phyloP scores from a whole-genome alignment of 2,888 invertebrate species.

The Drosophila trichaetosa region DNA sequence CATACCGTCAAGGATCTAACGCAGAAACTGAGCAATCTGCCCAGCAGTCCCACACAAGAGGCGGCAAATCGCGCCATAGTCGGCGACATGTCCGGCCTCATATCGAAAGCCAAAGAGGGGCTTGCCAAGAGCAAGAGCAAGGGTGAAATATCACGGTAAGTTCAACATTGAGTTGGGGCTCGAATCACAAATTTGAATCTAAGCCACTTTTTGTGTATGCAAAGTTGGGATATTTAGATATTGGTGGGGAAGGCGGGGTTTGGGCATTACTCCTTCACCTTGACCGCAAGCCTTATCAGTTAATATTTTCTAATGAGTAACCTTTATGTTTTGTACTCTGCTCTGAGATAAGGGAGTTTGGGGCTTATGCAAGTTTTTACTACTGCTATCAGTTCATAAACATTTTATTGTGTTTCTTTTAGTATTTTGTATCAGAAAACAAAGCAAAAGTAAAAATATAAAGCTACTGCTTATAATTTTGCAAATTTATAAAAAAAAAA shows the following conservation, averaged over 20 bases:
- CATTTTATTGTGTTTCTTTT: not conserved
- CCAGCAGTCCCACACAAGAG: slow-evolving; percentile 86
- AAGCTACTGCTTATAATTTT: not conserved
- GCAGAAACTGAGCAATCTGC: slow-evolving; percentile 91
- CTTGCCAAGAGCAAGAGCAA: slow-evolving; percentile 94
- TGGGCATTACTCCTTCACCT: not conserved
- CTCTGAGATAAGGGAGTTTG: not conserved
- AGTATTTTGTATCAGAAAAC: not conserved
- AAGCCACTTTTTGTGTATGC: no score
- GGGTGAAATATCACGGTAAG: slow-evolving; percentile 86
- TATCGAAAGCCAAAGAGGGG: slow-evolving; percentile 97
- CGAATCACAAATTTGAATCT: no score
- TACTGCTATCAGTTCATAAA: not conserved
- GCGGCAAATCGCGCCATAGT: slow-evolving; percentile 87
- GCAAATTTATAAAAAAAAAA: not conserved
- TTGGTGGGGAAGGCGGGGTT: not conserved
- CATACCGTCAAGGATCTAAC: slow-evolving; percentile 95
- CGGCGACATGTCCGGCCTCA: slow-evolving; percentile 94
- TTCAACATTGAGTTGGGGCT: no score
- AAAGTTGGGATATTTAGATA: not conserved
- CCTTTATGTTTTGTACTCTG: not conserved
- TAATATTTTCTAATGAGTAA: not conserved
- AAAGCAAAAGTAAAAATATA: not conserved
- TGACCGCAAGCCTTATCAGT: not conserved
- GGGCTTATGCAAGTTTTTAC: not conserved